Evolutionary conservation across 2,797 vertebrate species (phyloP).

Genomic region (Gobio occitaniae): DNA sequence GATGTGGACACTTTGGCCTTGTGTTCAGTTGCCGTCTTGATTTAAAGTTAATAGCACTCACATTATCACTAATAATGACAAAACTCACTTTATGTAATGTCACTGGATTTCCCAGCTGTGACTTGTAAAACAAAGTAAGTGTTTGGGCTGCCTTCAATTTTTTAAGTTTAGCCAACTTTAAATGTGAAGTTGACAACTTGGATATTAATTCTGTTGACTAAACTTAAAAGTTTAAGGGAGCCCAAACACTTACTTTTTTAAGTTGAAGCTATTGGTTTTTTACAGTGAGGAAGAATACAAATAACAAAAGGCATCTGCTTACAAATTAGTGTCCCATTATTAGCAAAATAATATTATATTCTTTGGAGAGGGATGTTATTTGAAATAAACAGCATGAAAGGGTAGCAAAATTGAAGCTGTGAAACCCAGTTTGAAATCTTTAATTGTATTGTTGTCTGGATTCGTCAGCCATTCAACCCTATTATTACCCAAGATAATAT

Average conservation of each 20-base stretch:
- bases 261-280: not conserved
- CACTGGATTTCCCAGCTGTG: not conserved
- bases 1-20: not conserved
- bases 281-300: not conserved
- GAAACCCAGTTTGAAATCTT: not conserved
- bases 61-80: not conserved
- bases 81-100: not conserved
- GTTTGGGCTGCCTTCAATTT: too few relatives aligned
- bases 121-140: not conserved
- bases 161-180: too few relatives aligned
- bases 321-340: not conserved
- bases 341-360: not conserved
- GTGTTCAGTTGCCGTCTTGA: conserved; percentile 6
- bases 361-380: not conserved
- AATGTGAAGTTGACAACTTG: too few relatives aligned
- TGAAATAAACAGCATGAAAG: not conserved
- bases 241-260: too few relatives aligned
- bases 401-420: not conserved
- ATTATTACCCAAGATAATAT: not conserved
- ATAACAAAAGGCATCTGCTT: too few relatives aligned
- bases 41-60: conserved; percentile 2
- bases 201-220: too few relatives aligned
- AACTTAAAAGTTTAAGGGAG: too few relatives aligned
- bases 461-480: not conserved
- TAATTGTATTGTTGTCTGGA: not conserved